These are phyloP conservation scores for Drosophila miranda DNA, from an alignment of 1,140 invertebrate genomes.

Conservation along the genomic window DNA sequence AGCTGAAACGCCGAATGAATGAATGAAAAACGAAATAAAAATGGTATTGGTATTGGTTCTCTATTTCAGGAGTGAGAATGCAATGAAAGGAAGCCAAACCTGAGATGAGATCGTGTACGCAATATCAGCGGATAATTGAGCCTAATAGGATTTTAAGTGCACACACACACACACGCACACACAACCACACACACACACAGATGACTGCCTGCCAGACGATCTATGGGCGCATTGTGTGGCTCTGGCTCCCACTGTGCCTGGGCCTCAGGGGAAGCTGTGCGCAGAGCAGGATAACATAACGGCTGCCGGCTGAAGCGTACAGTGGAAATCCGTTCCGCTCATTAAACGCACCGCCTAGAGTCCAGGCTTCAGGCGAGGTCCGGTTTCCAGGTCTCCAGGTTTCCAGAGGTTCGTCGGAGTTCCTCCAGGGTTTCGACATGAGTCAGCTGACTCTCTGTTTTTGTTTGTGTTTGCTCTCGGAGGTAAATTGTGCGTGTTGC, in stretches of 20 bases:
- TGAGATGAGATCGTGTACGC: constrained; percentile 77
- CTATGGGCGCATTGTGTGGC: constrained; percentile 51
- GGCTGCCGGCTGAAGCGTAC: constrained; percentile 59
- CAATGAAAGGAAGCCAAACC: constrained; percentile 48
- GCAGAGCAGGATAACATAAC: constrained; percentile 60
- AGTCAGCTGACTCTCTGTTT: constrained; percentile 68
- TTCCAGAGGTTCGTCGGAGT: constrained; percentile 26
- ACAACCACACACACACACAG: constrained; percentile 23
- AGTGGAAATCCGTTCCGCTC: constrained; percentile 75
- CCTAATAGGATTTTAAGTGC: constrained; percentile 82
- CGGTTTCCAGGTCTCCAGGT: constrained; percentile 22
- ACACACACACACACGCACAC: constrained; percentile 40
- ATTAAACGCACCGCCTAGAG: constrained; percentile 73
- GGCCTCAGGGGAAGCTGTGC: constrained; percentile 55
- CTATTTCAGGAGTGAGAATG: too few species aligned
- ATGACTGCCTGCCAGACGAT: constrained; percentile 21
- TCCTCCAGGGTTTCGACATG: constrained; percentile 46
- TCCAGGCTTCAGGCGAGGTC: constrained; percentile 12
- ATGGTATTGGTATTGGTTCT: too few species aligned
- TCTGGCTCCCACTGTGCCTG: constrained; percentile 65
- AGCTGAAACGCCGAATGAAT: constrained; percentile 31
- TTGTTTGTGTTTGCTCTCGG: constrained; percentile 65
- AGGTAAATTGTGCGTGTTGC: constrained; percentile 78
- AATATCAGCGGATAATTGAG: constrained; percentile 82
- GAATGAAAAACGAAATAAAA: constrained; percentile 42